These are phyloP conservation scores for Pseudomyrmex dendroicus DNA, from an alignment of 1,140 invertebrate species.

Conservation along the genomic window DNA sequence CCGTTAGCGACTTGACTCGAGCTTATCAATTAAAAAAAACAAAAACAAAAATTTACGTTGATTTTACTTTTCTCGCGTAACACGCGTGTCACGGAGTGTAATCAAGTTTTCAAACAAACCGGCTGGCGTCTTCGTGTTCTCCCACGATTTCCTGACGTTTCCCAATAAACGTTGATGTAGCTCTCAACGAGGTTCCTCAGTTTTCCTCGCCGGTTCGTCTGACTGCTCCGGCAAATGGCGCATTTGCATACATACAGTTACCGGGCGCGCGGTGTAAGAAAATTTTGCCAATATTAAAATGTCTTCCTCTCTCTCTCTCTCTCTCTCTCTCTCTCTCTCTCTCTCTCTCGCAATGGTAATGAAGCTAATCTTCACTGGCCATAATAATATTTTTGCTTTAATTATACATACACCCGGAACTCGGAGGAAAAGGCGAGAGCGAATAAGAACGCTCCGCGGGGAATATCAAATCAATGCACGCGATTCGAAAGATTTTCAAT, in stretches of 20 bases:
- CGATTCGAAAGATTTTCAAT: constrained; percentile 35
- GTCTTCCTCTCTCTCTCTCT: too few species aligned
- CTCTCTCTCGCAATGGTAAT: neutral
- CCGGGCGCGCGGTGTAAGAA: neutral
- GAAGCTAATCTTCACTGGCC: neutral
- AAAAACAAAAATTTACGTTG: neutral
- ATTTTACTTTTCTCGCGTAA: neutral
- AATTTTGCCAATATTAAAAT: neutral
- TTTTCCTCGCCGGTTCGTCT: constrained; percentile 26
- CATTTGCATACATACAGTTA: constrained; percentile 10
- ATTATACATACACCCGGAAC: neutral
- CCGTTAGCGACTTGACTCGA: constrained; percentile 29
- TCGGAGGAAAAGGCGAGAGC: neutral
- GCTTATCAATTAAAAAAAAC: neutral
- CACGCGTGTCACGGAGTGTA: neutral
- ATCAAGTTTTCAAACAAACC: constrained; percentile 1
- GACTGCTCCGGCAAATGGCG: neutral
- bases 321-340: too few species aligned
- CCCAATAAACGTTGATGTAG: neutral
- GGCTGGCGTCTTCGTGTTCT: neutral
- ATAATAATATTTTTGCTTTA: neutral
- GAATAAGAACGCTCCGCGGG: neutral
- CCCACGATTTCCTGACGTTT: neutral
- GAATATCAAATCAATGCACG: constrained; percentile 29
- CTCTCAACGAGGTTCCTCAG: neutral